Conservation (phyloP, 2,888 invertebrate species). For the Caprella mutica region DNA sequence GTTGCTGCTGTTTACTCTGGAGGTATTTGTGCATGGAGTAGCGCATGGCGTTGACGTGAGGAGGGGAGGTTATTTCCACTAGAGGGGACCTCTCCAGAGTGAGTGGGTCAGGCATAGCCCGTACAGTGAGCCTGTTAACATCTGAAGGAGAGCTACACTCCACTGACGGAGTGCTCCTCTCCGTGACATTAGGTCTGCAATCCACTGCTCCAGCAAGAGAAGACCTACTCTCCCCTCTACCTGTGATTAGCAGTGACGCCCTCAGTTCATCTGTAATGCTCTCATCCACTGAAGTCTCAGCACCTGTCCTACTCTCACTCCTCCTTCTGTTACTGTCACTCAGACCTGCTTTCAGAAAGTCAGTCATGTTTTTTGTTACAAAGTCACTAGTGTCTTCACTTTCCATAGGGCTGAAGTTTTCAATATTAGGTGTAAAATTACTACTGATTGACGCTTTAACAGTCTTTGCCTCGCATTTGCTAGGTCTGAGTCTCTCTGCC, state of each 20-base stretch:
- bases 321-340: conserved; percentile 4
- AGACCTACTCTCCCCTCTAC: not conserved
- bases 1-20: conserved; percentile 34
- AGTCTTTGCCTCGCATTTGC: conserved; percentile 3
- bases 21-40: conserved; percentile 39
- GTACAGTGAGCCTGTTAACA: conserved; percentile 48
- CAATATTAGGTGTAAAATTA: not conserved
- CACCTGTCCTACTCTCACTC: not conserved
- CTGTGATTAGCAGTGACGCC: not conserved
- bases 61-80: not conserved
- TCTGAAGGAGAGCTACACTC: conserved; percentile 30
- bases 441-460: not conserved
- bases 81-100: conserved; percentile 28
- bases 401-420: not conserved
- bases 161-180: conserved; percentile 20
- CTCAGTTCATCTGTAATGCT: not conserved
- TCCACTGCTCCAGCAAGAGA: conserved; percentile 4
- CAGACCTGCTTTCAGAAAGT: conserved; percentile 2
- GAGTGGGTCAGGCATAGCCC: conserved; percentile 54
- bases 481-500: not conserved
- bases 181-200: conserved; percentile 51
- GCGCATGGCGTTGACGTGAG: conserved; percentile 37
- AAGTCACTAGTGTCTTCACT: not conserved
- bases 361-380: not conserved
- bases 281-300: not conserved